These are phyloP conservation scores for Lapara coniferarum DNA, from an alignment of 2,888 invertebrate species.

Conservation along the genomic window DNA sequence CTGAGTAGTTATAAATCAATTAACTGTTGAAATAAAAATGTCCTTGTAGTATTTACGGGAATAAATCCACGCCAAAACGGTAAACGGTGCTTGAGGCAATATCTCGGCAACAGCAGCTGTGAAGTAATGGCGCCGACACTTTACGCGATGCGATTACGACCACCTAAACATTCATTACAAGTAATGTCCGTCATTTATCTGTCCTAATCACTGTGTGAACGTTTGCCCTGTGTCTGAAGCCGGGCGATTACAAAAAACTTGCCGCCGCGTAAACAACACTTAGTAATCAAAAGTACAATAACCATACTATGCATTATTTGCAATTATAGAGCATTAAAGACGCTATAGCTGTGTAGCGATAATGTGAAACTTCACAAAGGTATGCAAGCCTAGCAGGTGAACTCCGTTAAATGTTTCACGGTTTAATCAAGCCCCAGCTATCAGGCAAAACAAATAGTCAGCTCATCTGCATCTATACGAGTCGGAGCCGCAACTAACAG, in stretches of 20 bases:
- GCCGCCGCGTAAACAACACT: constrained; percentile 2
- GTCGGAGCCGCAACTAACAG: constrained; percentile 69
- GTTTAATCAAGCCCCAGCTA: constrained; percentile 81
- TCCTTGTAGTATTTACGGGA: constrained; percentile 56
- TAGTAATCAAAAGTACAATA: constrained; percentile 1
- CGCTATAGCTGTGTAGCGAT: background rate
- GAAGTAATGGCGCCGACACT: constrained; percentile 82
- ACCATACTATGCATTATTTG: constrained; percentile 5
- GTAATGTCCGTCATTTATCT: constrained; percentile 83
- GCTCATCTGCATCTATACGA: constrained; percentile 84
- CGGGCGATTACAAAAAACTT: constrained; percentile 51
- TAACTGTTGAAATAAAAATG: constrained; percentile 55
- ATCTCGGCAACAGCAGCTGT: constrained; percentile 81
- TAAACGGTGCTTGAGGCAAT: constrained; percentile 77
- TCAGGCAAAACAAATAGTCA: constrained; percentile 82
- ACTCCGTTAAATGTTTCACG: constrained; percentile 78
- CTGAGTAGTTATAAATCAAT: constrained; percentile 26
- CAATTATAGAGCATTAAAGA: constrained; percentile 10
- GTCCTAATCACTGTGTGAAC: constrained; percentile 78
- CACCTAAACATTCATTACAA: constrained; percentile 84
- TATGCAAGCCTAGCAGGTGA: constrained; percentile 59
- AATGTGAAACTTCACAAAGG: constrained; percentile 33
- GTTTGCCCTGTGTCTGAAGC: constrained; percentile 53
- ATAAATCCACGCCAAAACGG: constrained; percentile 72
- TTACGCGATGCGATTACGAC: constrained; percentile 83